Evolutionary conservation across 2,797 vertebrate species (phyloP), one percentile per base, ranked within the genome.

Genomic region (Clamator glandarius): DNA sequence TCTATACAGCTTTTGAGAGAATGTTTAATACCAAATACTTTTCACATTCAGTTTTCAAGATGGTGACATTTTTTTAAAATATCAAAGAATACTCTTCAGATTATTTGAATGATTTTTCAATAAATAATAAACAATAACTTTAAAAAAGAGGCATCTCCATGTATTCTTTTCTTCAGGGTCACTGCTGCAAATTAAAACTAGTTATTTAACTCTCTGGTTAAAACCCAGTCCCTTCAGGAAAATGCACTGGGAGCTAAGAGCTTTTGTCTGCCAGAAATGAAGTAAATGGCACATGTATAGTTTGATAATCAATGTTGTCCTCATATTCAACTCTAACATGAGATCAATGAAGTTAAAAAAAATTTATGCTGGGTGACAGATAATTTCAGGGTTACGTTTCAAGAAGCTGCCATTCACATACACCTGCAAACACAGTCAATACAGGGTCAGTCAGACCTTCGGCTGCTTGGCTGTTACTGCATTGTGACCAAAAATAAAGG

Each of bases 171-270:
- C 84, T 75, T 84, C 57, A 62, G 86, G 61, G 69, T 74, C 29
- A 75, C 12, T 87, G 64, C 69, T 91, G 68, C 46, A 92, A 92
- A 62, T 68, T 84, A 81, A 72, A 95, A 50, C 29, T 61, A 24
- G 31, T 87, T 77, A 83, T 44, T 89, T 68, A 68, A 54, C 19
- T 76, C 36, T 62, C 78, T 51, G 64, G 23, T 63, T 75, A 61
- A 93, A 93, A 85, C 5, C 1, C 9, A 50, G 12, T 80, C 20
- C 41, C 68, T 80, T 85, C 54, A 77, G n/a, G 39, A 87, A 80
- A 78, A 87, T 14, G 9, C 25, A 46, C 5, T n/a, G 35, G 52
- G 44, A 92, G 15, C 23, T 64, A 69, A 66, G 68, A 29, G 21
- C 12, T 33, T 77, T 33, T 77, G 54, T 90, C 31, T 68, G 28